Percentiles rank a stretch among this genome's conserved stretches.
Evolutionary conservation across 2,113 vertebrate species (phyloP).

Genomic region (Lutjanus erythropterus): DNA sequence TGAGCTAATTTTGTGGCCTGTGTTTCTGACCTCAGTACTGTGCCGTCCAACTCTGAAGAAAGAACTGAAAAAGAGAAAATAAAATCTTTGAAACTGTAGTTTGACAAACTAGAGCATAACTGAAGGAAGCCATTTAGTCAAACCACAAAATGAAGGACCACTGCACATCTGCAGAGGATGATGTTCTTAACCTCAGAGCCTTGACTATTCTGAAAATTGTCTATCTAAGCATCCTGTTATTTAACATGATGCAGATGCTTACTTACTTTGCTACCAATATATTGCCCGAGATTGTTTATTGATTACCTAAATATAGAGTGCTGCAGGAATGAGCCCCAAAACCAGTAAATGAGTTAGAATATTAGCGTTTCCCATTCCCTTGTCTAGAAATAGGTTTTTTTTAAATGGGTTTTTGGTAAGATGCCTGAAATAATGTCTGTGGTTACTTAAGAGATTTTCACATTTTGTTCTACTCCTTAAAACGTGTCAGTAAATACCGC

Average conservation of each 20-base stretch:
- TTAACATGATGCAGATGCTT: slow-evolving; percentile 1
- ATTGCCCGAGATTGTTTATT: background rate
- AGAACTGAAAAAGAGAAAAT: background rate
- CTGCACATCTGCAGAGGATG: slow-evolving; percentile 3
- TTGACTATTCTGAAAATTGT: slow-evolving; percentile 26
- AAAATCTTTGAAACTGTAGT: slow-evolving; percentile 8
- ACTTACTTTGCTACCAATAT: background rate
- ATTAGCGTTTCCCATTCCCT: too few relatives aligned
- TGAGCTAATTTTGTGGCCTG: slow-evolving; percentile 62
- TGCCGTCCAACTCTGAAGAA: slow-evolving; percentile 55
- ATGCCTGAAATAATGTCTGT: too few relatives aligned
- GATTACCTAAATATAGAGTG: background rate
- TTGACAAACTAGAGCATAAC: slow-evolving; percentile 18
- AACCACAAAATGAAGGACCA: slow-evolving; percentile 43
- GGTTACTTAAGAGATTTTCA: too few relatives aligned
- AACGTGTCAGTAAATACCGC: too few relatives aligned
- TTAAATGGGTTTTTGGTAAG: too few relatives aligned
- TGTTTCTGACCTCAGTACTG: slow-evolving; percentile 64
- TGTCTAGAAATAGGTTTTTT: too few relatives aligned
- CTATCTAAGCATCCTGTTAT: slow-evolving; percentile 9
- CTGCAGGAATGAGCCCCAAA: too few relatives aligned
- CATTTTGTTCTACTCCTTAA: too few relatives aligned
- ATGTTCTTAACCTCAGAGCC: slow-evolving; percentile 22
- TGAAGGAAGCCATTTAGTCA: slow-evolving; percentile 14
- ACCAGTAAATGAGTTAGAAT: too few relatives aligned